These are phyloP conservation scores for Potorous gilbertii DNA, from an alignment of 2,797 vertebrate species.

Conservation along the genomic window DNA sequence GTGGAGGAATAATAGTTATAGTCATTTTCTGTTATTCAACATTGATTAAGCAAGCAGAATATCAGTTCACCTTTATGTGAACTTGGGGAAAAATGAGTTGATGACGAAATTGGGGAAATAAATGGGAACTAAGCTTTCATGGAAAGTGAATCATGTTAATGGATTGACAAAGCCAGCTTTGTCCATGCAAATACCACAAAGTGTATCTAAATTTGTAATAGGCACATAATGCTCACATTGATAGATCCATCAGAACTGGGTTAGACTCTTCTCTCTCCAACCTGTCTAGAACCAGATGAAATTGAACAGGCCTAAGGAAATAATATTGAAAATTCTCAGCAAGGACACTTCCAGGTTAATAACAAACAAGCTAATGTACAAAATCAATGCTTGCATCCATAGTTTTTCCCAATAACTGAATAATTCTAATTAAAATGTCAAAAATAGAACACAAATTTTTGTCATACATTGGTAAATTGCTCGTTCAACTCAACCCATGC, in stretches of 20 bases:
- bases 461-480: neutral
- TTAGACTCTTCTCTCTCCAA: slow-evolving; percentile 36
- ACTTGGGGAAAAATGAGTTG: slow-evolving; percentile 34
- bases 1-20: neutral
- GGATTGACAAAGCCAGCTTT: slow-evolving; percentile 49
- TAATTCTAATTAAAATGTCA: neutral
- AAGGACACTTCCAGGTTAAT: neutral
- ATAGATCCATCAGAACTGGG: slow-evolving; percentile 31
- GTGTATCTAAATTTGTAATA: slow-evolving; percentile 46
- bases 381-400: slow-evolving; percentile 11
- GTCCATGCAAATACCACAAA: slow-evolving; percentile 66
- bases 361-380: neutral
- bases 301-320: neutral
- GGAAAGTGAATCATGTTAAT: slow-evolving; percentile 46
- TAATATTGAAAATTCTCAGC: slow-evolving; percentile 43
- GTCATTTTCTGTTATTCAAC: neutral
- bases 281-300: slow-evolving; percentile 47
- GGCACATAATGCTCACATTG: slow-evolving; percentile 60
- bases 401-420: neutral
- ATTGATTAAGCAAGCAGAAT: neutral
- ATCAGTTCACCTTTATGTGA: slow-evolving; percentile 51
- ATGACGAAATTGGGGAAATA: slow-evolving; percentile 63
- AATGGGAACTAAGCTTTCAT: slow-evolving; percentile 51
- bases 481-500: neutral
- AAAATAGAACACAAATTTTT: neutral